Percentiles rank a stretch among this genome's conserved stretches.
Evolutionary conservation across 1,140 invertebrate species (phyloP).

Genomic region (Muscidifurax raptorellus): DNA sequence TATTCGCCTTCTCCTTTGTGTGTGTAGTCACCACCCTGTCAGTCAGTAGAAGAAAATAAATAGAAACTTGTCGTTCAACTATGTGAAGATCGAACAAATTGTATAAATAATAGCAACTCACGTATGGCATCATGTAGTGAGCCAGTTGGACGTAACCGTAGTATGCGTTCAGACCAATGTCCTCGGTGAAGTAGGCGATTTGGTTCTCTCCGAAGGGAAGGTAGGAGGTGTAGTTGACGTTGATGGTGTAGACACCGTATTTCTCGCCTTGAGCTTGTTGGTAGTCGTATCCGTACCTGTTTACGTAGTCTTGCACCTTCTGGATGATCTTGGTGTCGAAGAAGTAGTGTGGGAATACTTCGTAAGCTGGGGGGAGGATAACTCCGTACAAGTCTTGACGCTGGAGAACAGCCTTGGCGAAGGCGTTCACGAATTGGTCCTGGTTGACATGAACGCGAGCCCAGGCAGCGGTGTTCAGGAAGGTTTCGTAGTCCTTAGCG

Average conservation of each 20-base stretch:
- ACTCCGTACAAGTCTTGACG: slow-evolving; percentile 70
- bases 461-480: slow-evolving; percentile 71
- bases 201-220: slow-evolving; percentile 78
- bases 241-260: slow-evolving; percentile 62
- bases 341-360: slow-evolving; percentile 75
- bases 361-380: slow-evolving; percentile 74
- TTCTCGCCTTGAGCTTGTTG: slow-evolving; percentile 19
- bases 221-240: slow-evolving; percentile 77
- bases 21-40: slow-evolving; percentile 55
- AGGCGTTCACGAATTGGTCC: slow-evolving; percentile 72
- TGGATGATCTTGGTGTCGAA: slow-evolving; percentile 73
- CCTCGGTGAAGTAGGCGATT: slow-evolving; percentile 85
- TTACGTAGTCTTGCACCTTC: slow-evolving; percentile 70
- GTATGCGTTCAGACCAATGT: slow-evolving; percentile 81
- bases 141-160: slow-evolving; percentile 81
- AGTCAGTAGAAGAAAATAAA: not conserved
- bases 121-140: slow-evolving; percentile 73
- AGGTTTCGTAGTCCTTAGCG: slow-evolving; percentile 68
- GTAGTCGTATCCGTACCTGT: slow-evolving; percentile 57
- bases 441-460: slow-evolving; percentile 73
- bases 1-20: slow-evolving; percentile 68
- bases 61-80: no score
- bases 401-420: slow-evolving; percentile 68
- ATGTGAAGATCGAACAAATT: no score
- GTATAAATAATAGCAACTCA: slow-evolving; percentile 49